Percentiles rank a stretch among this genome's conserved stretches.
Conservation (phyloP, 23 tunicate genomes). For the Diplosoma virens region DNA sequence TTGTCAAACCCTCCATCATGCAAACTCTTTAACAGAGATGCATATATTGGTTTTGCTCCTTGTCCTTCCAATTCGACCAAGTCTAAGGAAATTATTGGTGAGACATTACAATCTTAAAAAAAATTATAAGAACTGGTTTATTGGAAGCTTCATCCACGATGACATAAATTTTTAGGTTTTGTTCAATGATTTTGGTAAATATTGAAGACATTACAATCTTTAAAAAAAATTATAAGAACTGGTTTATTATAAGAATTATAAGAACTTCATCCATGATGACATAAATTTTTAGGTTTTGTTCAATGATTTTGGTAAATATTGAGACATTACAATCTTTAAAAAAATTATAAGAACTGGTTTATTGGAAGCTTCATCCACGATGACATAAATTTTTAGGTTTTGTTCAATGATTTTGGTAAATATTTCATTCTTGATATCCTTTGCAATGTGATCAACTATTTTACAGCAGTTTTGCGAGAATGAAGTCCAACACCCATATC, state of each 20-base stretch:
- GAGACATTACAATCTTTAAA: slow-evolving; percentile 30
- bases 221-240: slow-evolving; percentile 14
- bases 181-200: slow-evolving; percentile 48
- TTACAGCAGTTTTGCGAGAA: slow-evolving; percentile 47
- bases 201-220: slow-evolving; percentile 33
- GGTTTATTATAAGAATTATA: slow-evolving; percentile 34
- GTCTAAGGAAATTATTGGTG: slow-evolving; percentile 37
- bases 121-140: slow-evolving; percentile 27
- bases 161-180: slow-evolving; percentile 45
- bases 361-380: slow-evolving; percentile 41
- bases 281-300: slow-evolving; percentile 48
- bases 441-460: slow-evolving; percentile 56
- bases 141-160: slow-evolving; percentile 50
- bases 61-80: slow-evolving; percentile 40
- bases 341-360: slow-evolving; percentile 30
- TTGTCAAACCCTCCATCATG: slow-evolving; percentile 13
- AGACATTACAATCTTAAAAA: slow-evolving; percentile 25
- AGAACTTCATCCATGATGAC: slow-evolving; percentile 58
- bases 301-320: slow-evolving; percentile 44
- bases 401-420: slow-evolving; percentile 51
- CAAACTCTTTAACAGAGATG: slow-evolving; percentile 24
- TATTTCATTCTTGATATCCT: slow-evolving; percentile 27
- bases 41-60: slow-evolving; percentile 28
- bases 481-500: slow-evolving; percentile 47
- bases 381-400: slow-evolving; percentile 41